These are phyloP conservation scores for Bubo blakistoni DNA, from an alignment of 2,113 vertebrate genomes.

Conservation along the genomic window DNA sequence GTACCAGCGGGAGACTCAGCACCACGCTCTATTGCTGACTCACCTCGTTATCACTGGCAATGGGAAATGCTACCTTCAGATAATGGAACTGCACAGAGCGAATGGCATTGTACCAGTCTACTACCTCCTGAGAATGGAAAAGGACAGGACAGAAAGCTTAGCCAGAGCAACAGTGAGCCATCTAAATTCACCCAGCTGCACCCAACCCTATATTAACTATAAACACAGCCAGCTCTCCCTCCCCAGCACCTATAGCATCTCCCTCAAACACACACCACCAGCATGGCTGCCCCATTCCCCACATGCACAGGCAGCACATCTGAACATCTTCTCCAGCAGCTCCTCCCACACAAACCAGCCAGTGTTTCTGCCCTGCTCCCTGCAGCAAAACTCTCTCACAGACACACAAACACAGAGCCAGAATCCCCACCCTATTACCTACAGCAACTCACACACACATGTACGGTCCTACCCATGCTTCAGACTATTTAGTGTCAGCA, in stretches of 20 bases:
- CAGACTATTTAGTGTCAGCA: neutral
- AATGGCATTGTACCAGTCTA: slow-evolving; percentile 90
- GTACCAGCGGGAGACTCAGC: neutral
- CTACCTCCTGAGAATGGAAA: slow-evolving; percentile 76
- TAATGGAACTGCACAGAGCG: slow-evolving; percentile 87
- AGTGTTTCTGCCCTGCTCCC: neutral
- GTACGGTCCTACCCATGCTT: neutral
- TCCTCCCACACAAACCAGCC: neutral
- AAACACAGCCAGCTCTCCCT: neutral
- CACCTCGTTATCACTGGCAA: slow-evolving; percentile 83
- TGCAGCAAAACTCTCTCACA: neutral
- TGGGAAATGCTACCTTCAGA: slow-evolving; percentile 88
- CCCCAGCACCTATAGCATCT: neutral
- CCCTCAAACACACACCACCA: neutral
- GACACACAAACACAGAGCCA: neutral
- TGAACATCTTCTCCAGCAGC: neutral
- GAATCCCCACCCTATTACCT: neutral
- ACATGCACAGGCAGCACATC: neutral
- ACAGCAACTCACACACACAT: neutral
- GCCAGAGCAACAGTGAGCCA: neutral
- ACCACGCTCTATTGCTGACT: neutral
- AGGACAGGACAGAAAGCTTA: neutral
- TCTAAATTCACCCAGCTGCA: neutral
- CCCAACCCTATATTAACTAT: neutral
- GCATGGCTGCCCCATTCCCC: neutral